Conservation (phyloP, 2,797 vertebrate species). For the Ctenochaetus hawaiiensis region DNA sequence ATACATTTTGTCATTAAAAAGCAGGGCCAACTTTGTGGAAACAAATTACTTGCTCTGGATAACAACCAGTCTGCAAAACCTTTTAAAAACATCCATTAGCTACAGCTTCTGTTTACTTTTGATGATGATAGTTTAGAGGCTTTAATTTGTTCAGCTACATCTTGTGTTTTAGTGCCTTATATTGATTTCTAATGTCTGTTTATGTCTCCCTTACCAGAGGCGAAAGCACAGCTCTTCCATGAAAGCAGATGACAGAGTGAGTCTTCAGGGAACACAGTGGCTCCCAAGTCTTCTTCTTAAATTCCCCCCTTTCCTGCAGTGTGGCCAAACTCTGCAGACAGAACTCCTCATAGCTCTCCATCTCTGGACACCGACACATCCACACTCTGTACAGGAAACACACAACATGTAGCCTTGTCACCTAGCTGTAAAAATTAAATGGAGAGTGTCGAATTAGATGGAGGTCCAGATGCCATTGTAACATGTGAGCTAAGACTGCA, state of each 20-base stretch:
- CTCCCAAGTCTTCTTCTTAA: constrained; percentile 57
- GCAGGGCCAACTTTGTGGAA: background rate
- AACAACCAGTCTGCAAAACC: background rate
- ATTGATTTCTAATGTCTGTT: background rate
- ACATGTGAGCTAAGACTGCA: constrained; percentile 10
- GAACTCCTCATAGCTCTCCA: constrained; percentile 95
- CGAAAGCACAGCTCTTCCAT: constrained; percentile 89
- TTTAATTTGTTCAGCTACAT: background rate
- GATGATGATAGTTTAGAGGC: background rate
- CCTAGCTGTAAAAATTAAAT: constrained; percentile 52
- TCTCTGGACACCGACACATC: constrained; percentile 79
- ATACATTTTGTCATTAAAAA: constrained; percentile 17
- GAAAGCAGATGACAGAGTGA: constrained; percentile 88
- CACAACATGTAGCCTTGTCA: constrained; percentile 68
- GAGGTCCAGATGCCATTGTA: background rate
- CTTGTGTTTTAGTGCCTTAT: background rate
- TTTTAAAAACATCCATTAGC: background rate
- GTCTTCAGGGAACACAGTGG: constrained; percentile 65
- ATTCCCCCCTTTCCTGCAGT: constrained; percentile 82
- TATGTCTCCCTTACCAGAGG: constrained; percentile 88
- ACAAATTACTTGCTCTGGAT: background rate
- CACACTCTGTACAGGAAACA: constrained; percentile 56
- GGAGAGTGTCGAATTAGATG: constrained; percentile 30
- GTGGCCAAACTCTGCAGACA: constrained; percentile 84
- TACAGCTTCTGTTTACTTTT: background rate